Evolutionary conservation across 2,113 vertebrate genomes (phyloP).

Genomic region (Catharus minimus): DNA sequence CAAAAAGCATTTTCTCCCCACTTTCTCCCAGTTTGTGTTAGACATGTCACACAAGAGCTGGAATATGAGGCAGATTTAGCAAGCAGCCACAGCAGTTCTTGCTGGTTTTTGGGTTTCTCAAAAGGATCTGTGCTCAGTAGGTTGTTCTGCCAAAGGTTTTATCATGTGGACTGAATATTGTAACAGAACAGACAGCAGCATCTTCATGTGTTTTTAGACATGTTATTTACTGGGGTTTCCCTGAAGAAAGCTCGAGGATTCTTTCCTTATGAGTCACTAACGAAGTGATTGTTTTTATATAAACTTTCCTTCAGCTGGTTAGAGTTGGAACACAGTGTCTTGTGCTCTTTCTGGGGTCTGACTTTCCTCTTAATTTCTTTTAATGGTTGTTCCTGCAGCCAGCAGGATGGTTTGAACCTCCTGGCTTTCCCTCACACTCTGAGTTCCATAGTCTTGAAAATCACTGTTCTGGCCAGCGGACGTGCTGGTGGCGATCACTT

Average conservation of each 20-base stretch:
- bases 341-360: constrained; percentile 46
- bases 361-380: constrained; percentile 59
- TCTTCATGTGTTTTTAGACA: constrained; percentile 69
- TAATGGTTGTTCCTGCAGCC: constrained; percentile 40
- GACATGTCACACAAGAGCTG: background rate
- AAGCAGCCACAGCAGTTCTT: constrained; percentile 36
- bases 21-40: constrained; percentile 46
- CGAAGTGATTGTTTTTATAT: constrained; percentile 76
- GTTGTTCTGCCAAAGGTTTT: constrained; percentile 61
- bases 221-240: constrained; percentile 81
- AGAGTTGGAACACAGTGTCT: constrained; percentile 68
- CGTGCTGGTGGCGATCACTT: background rate
- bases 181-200: constrained; percentile 64
- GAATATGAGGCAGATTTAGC: constrained; percentile 6
- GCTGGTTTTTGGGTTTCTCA: constrained; percentile 59
- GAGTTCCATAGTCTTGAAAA: constrained; percentile 23
- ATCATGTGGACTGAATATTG: constrained; percentile 52
- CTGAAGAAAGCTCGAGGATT: constrained; percentile 77
- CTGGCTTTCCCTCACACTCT: background rate
- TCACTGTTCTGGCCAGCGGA: background rate
- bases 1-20: constrained; percentile 19
- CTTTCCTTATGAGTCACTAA: constrained; percentile 77
- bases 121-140: constrained; percentile 44
- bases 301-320: constrained; percentile 79
- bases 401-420: background rate